These are phyloP conservation scores for Anas bahamensis DNA, from an alignment of 2,797 vertebrate genomes.

Conservation along the genomic window DNA sequence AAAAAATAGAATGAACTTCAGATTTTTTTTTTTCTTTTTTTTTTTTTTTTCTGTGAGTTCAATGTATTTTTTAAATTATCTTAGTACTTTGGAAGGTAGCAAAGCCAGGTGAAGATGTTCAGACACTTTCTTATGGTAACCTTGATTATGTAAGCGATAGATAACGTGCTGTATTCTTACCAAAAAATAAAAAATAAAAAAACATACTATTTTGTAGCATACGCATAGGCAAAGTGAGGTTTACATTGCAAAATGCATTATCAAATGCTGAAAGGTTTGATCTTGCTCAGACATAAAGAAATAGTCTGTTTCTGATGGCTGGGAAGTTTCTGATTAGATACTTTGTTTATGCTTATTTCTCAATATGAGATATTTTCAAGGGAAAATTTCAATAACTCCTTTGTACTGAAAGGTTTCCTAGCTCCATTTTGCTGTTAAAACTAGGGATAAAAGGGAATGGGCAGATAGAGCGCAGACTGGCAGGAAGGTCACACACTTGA, in stretches of 20 bases:
- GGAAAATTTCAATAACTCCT: not conserved
- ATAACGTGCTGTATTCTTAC: not conserved
- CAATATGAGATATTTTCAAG: constrained; percentile 12
- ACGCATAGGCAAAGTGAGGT: not conserved
- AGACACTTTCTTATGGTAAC: not conserved
- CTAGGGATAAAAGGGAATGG: not conserved
- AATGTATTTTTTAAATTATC: not conserved
- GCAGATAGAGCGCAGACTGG: not conserved
- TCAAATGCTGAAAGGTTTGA: not conserved
- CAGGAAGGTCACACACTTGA: not conserved
- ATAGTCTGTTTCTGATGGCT: not conserved
- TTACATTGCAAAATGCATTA: not conserved
- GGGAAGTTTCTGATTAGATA: not conserved
- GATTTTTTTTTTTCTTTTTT: too few species aligned
- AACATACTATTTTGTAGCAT: not conserved
- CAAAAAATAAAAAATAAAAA: not conserved
- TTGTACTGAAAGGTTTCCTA: not conserved
- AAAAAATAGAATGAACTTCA: not conserved
- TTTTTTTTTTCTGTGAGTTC: not conserved
- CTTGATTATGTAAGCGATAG: not conserved
- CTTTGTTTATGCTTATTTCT: not conserved
- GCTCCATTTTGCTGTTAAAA: not conserved
- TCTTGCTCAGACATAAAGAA: not conserved
- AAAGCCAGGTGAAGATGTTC: not conserved
- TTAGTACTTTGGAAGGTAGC: not conserved